phyloP scores from a whole-genome alignment of 2,797 vertebrate species.

The Galago senegalensis region DNA sequence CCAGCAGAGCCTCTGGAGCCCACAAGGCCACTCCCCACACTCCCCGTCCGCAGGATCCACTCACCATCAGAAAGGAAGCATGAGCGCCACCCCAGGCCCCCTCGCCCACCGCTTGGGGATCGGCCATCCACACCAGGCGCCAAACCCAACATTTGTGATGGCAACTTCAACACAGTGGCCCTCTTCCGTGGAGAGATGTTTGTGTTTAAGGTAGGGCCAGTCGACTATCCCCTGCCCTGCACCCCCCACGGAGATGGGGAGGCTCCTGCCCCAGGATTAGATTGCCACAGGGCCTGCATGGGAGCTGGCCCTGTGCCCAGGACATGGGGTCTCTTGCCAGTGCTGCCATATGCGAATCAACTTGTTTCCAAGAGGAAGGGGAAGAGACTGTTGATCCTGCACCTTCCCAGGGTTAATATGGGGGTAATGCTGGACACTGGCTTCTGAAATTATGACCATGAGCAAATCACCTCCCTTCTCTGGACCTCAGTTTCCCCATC shows the following conservation, averaged over 20 bases:
- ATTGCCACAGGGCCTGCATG: not conserved
- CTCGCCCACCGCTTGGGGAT: constrained; percentile 94
- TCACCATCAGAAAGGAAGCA: constrained; percentile 96
- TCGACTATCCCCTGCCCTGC: not conserved
- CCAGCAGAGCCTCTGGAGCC: constrained; percentile 97
- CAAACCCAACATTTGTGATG: constrained; percentile 98
- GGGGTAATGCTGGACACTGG: not conserved
- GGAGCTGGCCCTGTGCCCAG: not conserved
- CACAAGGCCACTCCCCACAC: constrained; percentile 96
- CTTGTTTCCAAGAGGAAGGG: not conserved
- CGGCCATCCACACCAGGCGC: constrained; percentile 94
- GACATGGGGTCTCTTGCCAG: not conserved
- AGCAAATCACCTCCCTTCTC: not conserved
- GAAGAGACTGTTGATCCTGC: not conserved
- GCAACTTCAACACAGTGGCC: constrained; percentile 98
- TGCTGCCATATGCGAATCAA: not conserved
- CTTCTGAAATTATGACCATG: not conserved
- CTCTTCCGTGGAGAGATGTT: constrained; percentile 99
- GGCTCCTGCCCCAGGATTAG: not conserved
- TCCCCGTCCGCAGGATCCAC: constrained; percentile 95
- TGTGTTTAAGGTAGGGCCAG: constrained; percentile 96
- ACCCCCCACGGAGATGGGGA: not conserved
- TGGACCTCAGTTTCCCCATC: not conserved
- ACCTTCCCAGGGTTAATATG: not conserved
- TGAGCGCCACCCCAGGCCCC: constrained; percentile 94